phyloP scores from a whole-genome alignment of 2,113 vertebrate species.

The Muntiacus reevesi region DNA sequence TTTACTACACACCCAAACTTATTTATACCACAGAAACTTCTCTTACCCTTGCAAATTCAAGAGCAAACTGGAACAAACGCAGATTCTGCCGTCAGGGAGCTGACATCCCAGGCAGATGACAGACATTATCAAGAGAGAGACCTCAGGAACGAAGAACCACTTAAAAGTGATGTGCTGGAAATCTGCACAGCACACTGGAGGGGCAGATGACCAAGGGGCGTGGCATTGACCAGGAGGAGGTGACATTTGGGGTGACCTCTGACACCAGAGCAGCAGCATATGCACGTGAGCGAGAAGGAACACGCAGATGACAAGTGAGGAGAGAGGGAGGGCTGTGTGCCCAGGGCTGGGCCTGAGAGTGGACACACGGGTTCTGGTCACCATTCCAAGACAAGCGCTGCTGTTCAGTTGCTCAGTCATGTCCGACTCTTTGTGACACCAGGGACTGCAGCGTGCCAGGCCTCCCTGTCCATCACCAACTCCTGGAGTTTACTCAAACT shows the following conservation, averaged over 20 bases:
- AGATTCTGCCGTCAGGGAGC: neutral
- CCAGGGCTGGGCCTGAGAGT: no score
- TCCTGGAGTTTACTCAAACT: neutral
- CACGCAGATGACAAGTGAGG: accelerated
- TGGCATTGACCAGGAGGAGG: neutral
- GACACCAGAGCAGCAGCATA: neutral
- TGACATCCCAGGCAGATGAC: neutral
- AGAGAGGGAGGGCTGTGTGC: accelerated
- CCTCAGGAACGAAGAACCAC: neutral
- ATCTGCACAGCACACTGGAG: no score
- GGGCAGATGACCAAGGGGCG: accelerated
- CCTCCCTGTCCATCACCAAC: neutral
- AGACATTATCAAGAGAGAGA: neutral
- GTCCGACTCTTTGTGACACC: accelerated
- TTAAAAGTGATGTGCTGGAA: accelerated
- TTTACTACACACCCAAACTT: no score
- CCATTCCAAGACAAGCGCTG: accelerated
- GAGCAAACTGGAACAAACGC: accelerated
- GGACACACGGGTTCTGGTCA: accelerated
- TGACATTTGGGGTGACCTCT: neutral
- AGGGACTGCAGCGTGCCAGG: neutral
- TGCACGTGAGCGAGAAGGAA: accelerated
- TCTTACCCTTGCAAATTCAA: neutral
- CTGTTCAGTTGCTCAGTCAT: accelerated
- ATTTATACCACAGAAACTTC: neutral